A percentile compares a stretch with the other conserved stretches of the same genome.
Conservation (phyloP, 2,113 vertebrate species). For the Barnardius zonarius region DNA sequence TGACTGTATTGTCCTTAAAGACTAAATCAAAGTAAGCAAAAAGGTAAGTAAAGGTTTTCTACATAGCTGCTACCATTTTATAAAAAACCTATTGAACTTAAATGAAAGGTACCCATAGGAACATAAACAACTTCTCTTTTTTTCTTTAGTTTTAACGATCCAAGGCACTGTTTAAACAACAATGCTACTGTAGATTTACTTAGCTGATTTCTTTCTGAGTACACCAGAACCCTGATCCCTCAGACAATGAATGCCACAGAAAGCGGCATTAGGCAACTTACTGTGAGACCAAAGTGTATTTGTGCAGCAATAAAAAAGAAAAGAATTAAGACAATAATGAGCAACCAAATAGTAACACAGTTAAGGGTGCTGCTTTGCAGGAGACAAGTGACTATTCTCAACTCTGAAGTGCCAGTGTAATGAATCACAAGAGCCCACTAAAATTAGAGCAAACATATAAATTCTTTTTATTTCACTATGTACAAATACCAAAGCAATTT, state of each 20-base stretch:
- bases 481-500: slow-evolving; percentile 45
- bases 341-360: background rate
- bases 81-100: background rate
- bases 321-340: slow-evolving; percentile 23
- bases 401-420: slow-evolving; percentile 33
- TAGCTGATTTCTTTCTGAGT: background rate
- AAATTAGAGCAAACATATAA: slow-evolving; percentile 44
- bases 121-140: background rate
- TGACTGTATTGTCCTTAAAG: background rate
- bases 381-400: slow-evolving; percentile 46
- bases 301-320: slow-evolving; percentile 11
- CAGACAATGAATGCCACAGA: background rate
- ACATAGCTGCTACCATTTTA: background rate
- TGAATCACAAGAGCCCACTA: slow-evolving; percentile 57
- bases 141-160: background rate
- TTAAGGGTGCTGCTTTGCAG: slow-evolving; percentile 29
- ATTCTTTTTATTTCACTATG: slow-evolving; percentile 19
- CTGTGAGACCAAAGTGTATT: slow-evolving; percentile 11
- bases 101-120: slow-evolving; percentile 1
- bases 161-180: slow-evolving; percentile 6
- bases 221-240: background rate
- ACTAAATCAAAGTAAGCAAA: background rate
- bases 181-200: background rate
- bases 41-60: background rate
- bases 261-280: background rate